Evolutionary conservation across 2,888 invertebrate genomes (phyloP), one percentile per base, ranked within the genome.

Genomic region (Drosophila nr. perissopoda): DNA sequence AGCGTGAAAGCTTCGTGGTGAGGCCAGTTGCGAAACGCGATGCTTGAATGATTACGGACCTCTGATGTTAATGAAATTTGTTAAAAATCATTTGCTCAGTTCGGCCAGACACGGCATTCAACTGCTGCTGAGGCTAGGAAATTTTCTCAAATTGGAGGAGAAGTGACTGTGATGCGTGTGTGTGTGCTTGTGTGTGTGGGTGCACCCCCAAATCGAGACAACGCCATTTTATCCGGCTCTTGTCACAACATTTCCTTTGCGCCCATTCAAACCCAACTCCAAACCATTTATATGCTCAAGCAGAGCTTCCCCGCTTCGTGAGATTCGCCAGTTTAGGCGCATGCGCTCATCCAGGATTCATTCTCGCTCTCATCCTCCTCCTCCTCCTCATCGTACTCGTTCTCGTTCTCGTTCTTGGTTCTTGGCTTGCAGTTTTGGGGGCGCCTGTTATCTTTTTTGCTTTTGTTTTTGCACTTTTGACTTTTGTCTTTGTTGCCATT

Each of bases 11-110:
- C 38, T 52, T 56, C 29, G 52, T 80, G 69, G 73, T 65, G 69
- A 60, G 74, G 75, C 74, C 77, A 79, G 84, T 89, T 87, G 78
- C 85, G 87, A 89, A 87, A 91, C 90, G 89, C 91, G 90, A 91
- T 91, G 92, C 91, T 91, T 91, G 91, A 91, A 89, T 91, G 91
- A 92, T 92, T 91, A 91, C 90, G 87, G 86, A 89, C 87, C 91
- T 91, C 91, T 91, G 91, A 90, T 89, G 86, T 90, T 91, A 89
- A 90, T 89, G 88, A 86, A 91, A 91, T 87, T 90, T 89, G 91
- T 85, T 88, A 83, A 90, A 87, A 87, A 87, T 89, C 87, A 90
- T 87, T 82, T 82, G 76, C 86, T 87, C 77, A 65, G 62, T 61
- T 73, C 69, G 72, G 61, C 72, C 74, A 76, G 74, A 72, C 64